phyloP scores from a whole-genome alignment of 2,113 vertebrate species.

The Ramphastos sulfuratus region DNA sequence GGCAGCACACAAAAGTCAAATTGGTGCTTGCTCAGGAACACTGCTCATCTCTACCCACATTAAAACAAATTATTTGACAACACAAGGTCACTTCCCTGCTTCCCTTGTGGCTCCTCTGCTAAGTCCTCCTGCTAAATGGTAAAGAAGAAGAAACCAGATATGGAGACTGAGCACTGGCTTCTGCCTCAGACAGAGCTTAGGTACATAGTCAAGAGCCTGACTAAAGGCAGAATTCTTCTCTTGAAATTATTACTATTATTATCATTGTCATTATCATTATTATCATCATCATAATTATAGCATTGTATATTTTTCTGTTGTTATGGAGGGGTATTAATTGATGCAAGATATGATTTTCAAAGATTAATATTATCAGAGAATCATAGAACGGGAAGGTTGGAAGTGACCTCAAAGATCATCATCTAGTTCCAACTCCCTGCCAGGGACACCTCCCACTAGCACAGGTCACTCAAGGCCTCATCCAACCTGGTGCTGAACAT shows the following conservation, averaged over 20 bases:
- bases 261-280: neutral
- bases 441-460: too few relatives aligned
- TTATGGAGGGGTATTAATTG: too few relatives aligned
- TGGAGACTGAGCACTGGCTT: neutral
- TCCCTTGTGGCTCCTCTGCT: neutral
- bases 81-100: neutral
- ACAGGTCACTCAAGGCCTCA: too few relatives aligned
- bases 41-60: neutral
- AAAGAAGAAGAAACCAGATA: neutral
- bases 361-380: too few relatives aligned
- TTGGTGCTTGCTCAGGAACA: neutral
- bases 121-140: neutral
- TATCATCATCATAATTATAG: constrained; percentile 7
- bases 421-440: too few relatives aligned
- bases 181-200: neutral
- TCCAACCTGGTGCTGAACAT: too few relatives aligned
- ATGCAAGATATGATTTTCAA: too few relatives aligned
- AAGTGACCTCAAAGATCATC: too few relatives aligned
- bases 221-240: constrained; percentile 37
- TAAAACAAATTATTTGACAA: neutral
- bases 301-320: constrained; percentile 17
- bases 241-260: constrained; percentile 30
- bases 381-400: too few relatives aligned
- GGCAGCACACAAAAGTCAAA: neutral
- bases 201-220: neutral